These are phyloP conservation scores for Fukomys damarensis DNA, from an alignment of 2,113 vertebrate genomes.

Conservation along the genomic window DNA sequence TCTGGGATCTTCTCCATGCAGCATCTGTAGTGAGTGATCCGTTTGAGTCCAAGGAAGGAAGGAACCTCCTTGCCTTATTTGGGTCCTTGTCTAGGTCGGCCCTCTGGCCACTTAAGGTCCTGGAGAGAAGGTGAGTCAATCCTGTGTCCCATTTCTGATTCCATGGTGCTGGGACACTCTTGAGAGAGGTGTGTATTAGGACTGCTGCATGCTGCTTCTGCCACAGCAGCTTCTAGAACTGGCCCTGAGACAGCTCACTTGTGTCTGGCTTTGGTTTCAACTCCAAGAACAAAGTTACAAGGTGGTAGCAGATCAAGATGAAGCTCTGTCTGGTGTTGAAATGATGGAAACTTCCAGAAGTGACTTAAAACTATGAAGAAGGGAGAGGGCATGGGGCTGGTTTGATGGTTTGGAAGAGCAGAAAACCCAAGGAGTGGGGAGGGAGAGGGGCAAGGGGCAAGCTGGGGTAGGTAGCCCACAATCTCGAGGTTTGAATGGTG, in stretches of 20 bases:
- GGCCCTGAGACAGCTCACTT: too few species aligned
- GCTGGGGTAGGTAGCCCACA: background rate
- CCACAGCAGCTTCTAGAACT: background rate
- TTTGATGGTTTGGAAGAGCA: background rate
- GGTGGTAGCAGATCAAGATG: too few species aligned
- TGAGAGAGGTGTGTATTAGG: background rate
- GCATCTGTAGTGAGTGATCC: background rate
- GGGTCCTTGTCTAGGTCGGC: background rate
- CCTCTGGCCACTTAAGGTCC: rapidly evolving
- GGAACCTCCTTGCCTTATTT: rapidly evolving
- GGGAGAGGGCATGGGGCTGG: background rate
- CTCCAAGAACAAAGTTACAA: background rate
- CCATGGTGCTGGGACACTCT: background rate
- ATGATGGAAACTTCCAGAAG: background rate
- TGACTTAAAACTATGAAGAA: background rate
- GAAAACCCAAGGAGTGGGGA: background rate
- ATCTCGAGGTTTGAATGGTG: too few species aligned
- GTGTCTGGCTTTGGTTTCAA: background rate
- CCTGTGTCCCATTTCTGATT: background rate
- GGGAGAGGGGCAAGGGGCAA: rapidly evolving
- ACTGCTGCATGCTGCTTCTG: background rate
- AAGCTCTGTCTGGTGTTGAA: background rate
- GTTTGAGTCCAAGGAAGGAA: background rate
- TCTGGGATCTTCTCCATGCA: background rate
- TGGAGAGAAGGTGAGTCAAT: background rate